phyloP scores from a whole-genome alignment of 1,140 invertebrate species.

The Habropoda laboriosa region DNA sequence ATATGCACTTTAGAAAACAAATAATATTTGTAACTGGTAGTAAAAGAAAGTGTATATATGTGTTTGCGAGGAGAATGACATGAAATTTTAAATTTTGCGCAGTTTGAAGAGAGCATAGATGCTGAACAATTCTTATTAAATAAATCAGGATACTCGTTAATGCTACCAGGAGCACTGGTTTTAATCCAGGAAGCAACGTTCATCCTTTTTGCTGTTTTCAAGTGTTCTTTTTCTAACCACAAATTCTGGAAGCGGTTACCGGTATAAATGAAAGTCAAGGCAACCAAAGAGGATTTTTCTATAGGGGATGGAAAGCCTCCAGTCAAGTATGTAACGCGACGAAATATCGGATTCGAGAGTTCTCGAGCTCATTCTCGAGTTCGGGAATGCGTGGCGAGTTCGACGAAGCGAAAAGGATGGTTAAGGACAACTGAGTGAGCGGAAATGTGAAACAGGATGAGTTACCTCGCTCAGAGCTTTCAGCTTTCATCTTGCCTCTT shows the following conservation, averaged over 20 bases:
- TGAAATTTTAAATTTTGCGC: too few relatives aligned
- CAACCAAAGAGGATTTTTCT: conserved; percentile 15
- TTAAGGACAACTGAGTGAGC: conserved; percentile 56
- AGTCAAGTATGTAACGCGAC: conserved; percentile 61
- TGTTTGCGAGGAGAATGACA: too few relatives aligned
- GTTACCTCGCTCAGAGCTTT: conserved; percentile 53
- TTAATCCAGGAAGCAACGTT: conserved; percentile 2
- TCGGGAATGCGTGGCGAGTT: conserved; percentile 42
- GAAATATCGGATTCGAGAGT: conserved; percentile 64
- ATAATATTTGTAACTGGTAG: too few relatives aligned
- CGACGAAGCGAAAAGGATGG: conserved; percentile 58
- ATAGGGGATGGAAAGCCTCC: conserved; percentile 11
- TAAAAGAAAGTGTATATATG: too few relatives aligned
- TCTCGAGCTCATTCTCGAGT: conserved; percentile 61
- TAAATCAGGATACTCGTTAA: conserved; percentile 4
- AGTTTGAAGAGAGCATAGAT: too few relatives aligned
- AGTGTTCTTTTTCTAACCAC: conserved; percentile 12
- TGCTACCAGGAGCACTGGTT: neutral
- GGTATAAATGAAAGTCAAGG: conserved; percentile 40
- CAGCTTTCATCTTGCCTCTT: conserved; percentile 14
- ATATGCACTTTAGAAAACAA: too few relatives aligned
- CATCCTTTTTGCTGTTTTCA: neutral
- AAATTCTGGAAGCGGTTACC: conserved; percentile 43
- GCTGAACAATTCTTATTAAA: neutral
- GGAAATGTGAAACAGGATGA: conserved; percentile 54